Base-by-base conservation (phyloP, 2,797 vertebrate genomes). In the Enteromius thamalakanensis region DNA sequence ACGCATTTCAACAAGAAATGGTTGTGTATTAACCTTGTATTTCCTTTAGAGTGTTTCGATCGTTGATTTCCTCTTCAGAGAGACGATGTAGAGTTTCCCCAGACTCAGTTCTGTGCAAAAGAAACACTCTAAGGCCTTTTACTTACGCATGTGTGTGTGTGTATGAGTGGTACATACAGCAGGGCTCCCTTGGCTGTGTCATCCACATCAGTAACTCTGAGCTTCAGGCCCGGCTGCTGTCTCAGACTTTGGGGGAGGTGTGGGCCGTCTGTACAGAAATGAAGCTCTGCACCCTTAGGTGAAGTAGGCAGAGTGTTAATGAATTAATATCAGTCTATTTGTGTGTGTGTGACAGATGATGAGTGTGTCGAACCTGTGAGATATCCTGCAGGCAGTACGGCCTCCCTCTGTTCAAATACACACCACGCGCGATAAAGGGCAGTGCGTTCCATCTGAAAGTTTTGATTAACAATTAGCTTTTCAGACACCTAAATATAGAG, bases 141-240 rank as follows among this genome's bases (percentile, higher is more conserved):
- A 75, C 11, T 67, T 68, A 34, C 2, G 26, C 17, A 11, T 51
- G 23, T 42, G 23, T 51, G 21, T 68, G 40, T 19, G 6, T 26
- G 34, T 29, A 11, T 58, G 45, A 10, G 62, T 37, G 62, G 4
- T 42, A 92, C 91, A 90, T 94, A 95, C 95, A 91, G 93, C 51
- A 95, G 86, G 86, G 84, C 90, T 86, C 89, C 76, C 89, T 93
- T 90, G 86, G 93, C 88, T 83, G 78, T 78, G 84, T 92, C 92
- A 90, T 96, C 94, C 89, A 95, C 86, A 89, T 87, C 87, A 89
- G 89, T 95, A 53, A 96, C 91, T 87, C 88, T 87, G 87, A 96
- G 89, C 65, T 72, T 92, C 83, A 96, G 86, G 68, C 94, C 0
- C 1, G 74, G 81, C 26, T 86, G 94, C 87, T 91, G 88, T 88